Base-by-base conservation (phyloP, 2,113 vertebrate species). In the Pseudorhombus dupliciocellatus region DNA sequence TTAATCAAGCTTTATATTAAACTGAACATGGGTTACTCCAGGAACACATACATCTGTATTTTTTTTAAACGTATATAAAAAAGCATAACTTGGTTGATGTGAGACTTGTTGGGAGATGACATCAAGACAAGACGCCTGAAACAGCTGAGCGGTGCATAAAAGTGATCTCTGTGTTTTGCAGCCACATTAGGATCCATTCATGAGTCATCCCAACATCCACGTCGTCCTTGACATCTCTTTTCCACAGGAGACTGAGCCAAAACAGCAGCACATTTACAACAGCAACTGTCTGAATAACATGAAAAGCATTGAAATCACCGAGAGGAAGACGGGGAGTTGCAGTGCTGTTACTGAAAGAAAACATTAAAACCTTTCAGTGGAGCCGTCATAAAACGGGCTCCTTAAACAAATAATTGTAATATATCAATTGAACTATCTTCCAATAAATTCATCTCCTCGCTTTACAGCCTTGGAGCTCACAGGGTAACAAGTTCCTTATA, bases 281-380 rank as follows among this genome's bases (percentile, higher is more conserved):
- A 79, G 72, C 44, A 57, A 79, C 70, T 63, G 65, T 76, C 50
- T 73, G 65, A 77, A 70, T 22, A 73, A 61, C 66, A 77, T 70
- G 72, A 77, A 73, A 75, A 67, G 61, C 67, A 67, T 52, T 67
- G 65, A 67, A 21, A 30, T 50, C 55, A 52, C 21, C 34, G 26
- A 44, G 66, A 71, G 70, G 26, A 68, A 56, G 50, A 77, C 62
- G 28, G 55, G 40, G 58, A 75, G 54, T 40, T 26, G 28, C 1
- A 50, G 15, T 20, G 50, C 20, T 26, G 70, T 73, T 54, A 84
- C 14, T 51, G n/a, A 69, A 30, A 73, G 69, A 76, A 65, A 79
- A 67, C 21, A 52, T 12, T 73, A 28, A 64, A 58, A 55, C 5
- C 25, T 5, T 68, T 51, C 54, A 73, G 37, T 7, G 42, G 34